Evolutionary conservation across 2,797 vertebrate species (phyloP).

Genomic region (Ptychadena robeensis): DNA sequence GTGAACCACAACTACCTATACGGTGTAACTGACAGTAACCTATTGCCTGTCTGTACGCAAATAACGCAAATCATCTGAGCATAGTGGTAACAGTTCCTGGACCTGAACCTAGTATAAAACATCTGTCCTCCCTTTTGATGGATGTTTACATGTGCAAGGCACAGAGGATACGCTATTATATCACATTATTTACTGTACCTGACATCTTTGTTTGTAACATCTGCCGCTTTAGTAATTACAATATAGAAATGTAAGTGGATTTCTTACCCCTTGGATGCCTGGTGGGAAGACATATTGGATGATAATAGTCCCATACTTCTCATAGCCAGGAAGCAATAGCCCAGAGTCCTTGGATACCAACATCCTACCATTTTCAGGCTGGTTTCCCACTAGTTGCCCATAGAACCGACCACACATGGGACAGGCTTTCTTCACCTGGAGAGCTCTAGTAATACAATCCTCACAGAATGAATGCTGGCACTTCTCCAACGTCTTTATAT

Average conservation of each 20-base stretch:
- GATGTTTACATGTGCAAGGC: too few species aligned
- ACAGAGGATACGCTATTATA: too few species aligned
- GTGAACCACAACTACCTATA: too few species aligned
- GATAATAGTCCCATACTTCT: conserved; percentile 90
- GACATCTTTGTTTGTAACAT: too few species aligned
- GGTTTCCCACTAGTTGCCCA: conserved; percentile 91
- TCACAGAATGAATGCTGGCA: conserved; percentile 91
- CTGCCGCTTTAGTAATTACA: too few species aligned
- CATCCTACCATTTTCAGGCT: conserved; percentile 91
- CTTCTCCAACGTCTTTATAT: conserved; percentile 87
- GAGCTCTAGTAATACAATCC: conserved; percentile 89
- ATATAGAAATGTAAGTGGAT: not conserved
- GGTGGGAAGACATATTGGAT: conserved; percentile 95
- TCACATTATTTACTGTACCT: too few species aligned
- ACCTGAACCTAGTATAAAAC: too few species aligned
- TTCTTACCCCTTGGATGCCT: conserved; percentile 88
- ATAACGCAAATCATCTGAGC: too few species aligned
- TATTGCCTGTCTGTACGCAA: too few species aligned
- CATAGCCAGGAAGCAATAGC: conserved; percentile 87
- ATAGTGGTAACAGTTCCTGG: too few species aligned
- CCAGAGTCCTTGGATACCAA: conserved; percentile 88
- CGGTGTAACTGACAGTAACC: too few species aligned
- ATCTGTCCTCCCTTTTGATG: too few species aligned
- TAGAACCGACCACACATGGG: conserved; percentile 93
- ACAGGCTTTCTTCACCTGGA: conserved; percentile 90